Conservation (phyloP, 2,888 invertebrate genomes). For the Mesoligia furuncula region DNA sequence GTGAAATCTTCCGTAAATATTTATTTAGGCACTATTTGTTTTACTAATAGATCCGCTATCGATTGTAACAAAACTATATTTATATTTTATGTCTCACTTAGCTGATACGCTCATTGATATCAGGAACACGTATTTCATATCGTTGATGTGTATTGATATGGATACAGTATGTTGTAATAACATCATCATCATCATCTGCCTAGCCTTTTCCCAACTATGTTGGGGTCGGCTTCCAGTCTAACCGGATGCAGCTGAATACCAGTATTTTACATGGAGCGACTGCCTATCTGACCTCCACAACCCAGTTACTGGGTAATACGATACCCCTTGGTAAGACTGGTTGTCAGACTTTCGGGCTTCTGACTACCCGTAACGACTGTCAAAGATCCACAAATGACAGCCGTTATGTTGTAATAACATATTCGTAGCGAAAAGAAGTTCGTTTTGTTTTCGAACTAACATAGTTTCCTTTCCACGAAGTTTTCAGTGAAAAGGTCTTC, state of each 20-base stretch:
- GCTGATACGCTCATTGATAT: conserved; percentile 11
- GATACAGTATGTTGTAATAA: conserved; percentile 32
- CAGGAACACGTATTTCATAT: conserved; percentile 37
- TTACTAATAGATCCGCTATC: conserved; percentile 22
- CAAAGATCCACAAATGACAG: too few relatives aligned
- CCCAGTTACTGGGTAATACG: too few relatives aligned
- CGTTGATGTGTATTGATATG: conserved; percentile 16
- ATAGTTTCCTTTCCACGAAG: conserved; percentile 17
- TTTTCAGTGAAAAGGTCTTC: conserved; percentile 7
- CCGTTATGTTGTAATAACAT: conserved; percentile 29
- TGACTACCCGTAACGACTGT: too few relatives aligned
- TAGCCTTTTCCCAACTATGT: too few relatives aligned
- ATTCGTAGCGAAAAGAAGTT: conserved; percentile 32
- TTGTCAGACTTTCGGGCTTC: too few relatives aligned
- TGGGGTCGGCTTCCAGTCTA: too few relatives aligned
- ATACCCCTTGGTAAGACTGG: too few relatives aligned
- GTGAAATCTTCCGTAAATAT: conserved; percentile 41
- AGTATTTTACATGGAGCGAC: too few relatives aligned
- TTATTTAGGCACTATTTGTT: conserved; percentile 44
- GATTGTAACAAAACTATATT: conserved; percentile 16
- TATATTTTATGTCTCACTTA: conserved; percentile 13
- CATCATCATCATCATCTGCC: too few relatives aligned
- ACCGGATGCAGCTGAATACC: too few relatives aligned
- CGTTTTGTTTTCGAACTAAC: conserved; percentile 25
- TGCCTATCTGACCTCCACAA: too few relatives aligned